Base-by-base conservation (phyloP, 2,797 vertebrate species). In the Syndactyla subalaris region DNA sequence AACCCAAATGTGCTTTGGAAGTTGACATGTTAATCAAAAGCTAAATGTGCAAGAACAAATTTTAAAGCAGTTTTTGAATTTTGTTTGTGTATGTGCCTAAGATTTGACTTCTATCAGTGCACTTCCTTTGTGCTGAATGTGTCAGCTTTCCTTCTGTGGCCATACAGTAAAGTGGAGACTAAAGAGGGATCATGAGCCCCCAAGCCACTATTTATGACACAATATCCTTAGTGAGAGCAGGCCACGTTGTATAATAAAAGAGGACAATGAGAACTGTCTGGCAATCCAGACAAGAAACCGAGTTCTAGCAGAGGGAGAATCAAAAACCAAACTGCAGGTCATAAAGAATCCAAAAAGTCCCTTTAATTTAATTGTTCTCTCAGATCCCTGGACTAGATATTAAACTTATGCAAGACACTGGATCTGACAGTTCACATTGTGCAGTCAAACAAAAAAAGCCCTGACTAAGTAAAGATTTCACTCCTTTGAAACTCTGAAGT, bases 401-500 rank as follows among this genome's bases (percentile, higher is more conserved):
- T 79, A 76, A 71, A 88, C 52, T 93, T 95, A 87, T 10, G 41
- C 74, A 91, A 92, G 88, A 81, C 70, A 85, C 15, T 95, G 85
- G 72, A 95, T 55, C 43, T 85, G 85, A 91, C 85, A 94, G 81
- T 72, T 70, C 75, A 86, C 22, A 46, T 10, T 87, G 51, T 76
- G 34, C 58, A 90, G 68, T 32, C 75, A 89, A 91, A 93, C 52
- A 92, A 71, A 86, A 85, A 91, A 91, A 76, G 19, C 34, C 67
- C 61, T 85, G 54, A 86, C 67, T 81, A 83, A 84, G 67, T 62
- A 45, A 87, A 89, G 76, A 90, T 43, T 88, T 68, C 32, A 59
- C 22, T 68, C 68, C 59, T 92, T 45, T 61, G 67, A 84, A 96
- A 96, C 52, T 46, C 63, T 4, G 16, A 71, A 93, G 34, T 58